A percentile compares a stretch with the other conserved stretches of the same genome.
Conservation (phyloP, 2,888 invertebrate genomes). For the Anorthoa munda region DNA sequence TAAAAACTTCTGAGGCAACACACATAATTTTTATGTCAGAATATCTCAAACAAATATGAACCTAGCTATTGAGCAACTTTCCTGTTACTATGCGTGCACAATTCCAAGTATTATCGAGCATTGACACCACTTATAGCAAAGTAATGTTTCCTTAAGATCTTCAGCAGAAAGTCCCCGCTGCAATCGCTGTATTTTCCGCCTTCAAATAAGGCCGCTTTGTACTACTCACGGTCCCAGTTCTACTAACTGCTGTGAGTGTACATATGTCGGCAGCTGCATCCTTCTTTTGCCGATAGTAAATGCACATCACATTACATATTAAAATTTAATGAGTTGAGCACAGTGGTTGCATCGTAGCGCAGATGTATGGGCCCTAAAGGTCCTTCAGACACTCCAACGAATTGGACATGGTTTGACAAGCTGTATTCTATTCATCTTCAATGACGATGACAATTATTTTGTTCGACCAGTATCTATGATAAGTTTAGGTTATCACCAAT, state of each 20-base stretch:
- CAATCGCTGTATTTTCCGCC: background rate
- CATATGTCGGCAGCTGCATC: background rate
- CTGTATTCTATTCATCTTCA: too few relatives aligned
- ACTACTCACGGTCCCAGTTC: background rate
- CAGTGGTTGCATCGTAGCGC: too few relatives aligned
- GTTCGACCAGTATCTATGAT: too few relatives aligned
- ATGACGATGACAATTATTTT: too few relatives aligned
- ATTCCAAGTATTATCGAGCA: conserved; percentile 46
- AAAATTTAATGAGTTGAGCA: background rate
- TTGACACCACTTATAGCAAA: conserved; percentile 34
- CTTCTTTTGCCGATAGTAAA: background rate
- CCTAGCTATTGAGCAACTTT: background rate
- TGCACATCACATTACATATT: background rate
- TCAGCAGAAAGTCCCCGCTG: conserved; percentile 11
- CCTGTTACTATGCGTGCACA: conserved; percentile 15
- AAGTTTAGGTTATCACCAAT: too few relatives aligned
- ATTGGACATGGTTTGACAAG: too few relatives aligned
- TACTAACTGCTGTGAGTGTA: background rate
- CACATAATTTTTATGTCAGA: too few relatives aligned
- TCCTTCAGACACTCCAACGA: too few relatives aligned
- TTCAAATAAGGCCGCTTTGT: background rate
- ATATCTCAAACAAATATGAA: background rate
- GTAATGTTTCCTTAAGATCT: conserved; percentile 27
- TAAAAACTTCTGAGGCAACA: too few relatives aligned
- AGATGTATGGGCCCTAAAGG: too few relatives aligned